phyloP scores from a whole-genome alignment of 2,888 invertebrate genomes.

The Acanthosepion esculentum region DNA sequence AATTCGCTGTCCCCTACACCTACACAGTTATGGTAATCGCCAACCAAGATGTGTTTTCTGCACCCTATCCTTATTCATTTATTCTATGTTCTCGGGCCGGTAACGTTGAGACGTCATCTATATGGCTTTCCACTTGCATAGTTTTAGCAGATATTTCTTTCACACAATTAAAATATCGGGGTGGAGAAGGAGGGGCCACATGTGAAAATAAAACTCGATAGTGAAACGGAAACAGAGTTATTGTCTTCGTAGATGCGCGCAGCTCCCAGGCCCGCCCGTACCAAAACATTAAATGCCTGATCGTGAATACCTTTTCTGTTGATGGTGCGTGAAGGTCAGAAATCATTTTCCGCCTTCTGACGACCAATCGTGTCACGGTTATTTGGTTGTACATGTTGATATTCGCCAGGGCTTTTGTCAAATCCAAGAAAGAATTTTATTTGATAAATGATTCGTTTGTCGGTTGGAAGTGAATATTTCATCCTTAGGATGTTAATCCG shows the following conservation, averaged over 20 bases:
- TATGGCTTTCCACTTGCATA: neutral
- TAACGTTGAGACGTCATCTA: neutral
- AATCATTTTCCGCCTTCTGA: neutral
- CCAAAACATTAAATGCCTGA: slow-evolving; percentile 33
- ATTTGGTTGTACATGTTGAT: neutral
- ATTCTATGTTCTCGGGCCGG: neutral
- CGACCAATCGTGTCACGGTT: neutral
- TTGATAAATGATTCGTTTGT: neutral
- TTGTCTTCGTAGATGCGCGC: slow-evolving; percentile 11
- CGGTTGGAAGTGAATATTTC: neutral
- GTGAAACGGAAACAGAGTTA: neutral
- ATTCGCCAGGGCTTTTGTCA: neutral
- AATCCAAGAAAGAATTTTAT: neutral
- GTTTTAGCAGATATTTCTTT: slow-evolving; percentile 33
- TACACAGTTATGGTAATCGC: neutral
- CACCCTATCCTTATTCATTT: neutral
- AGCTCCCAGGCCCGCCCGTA: neutral
- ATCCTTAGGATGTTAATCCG: neutral
- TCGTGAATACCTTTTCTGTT: neutral
- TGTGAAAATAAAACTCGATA: neutral
- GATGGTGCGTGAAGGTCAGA: neutral
- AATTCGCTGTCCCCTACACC: neutral
- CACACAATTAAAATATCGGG: neutral
- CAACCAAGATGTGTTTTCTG: neutral
- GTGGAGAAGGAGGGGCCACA: slow-evolving; percentile 17